A percentile compares a stretch with the other conserved stretches of the same genome.
Conservation (phyloP, 2,113 vertebrate species). For the Ovis aries region ARS-UI_Ramb_v3.0 NC_056076.1:35920501-35921000, state of each 20-base stretch:
- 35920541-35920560: background rate
- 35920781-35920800: background rate
- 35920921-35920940: background rate
- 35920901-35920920: background rate
- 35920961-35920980: background rate
- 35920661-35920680: background rate
- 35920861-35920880: background rate
- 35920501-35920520: background rate
- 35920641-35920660: background rate
- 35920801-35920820: background rate
- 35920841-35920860: rapidly evolving
- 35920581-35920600: background rate
- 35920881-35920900: background rate
- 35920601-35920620: background rate
- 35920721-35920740: background rate
- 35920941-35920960: background rate
- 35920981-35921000: background rate
- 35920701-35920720: background rate
- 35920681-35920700: background rate
- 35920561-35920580: background rate
- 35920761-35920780: background rate
- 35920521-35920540: background rate
- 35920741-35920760: background rate
- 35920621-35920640: background rate
- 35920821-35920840: background rate